phyloP scores from a whole-genome alignment of 2,797 vertebrate genomes.

The Neosilurus hyrtlii region DNA sequence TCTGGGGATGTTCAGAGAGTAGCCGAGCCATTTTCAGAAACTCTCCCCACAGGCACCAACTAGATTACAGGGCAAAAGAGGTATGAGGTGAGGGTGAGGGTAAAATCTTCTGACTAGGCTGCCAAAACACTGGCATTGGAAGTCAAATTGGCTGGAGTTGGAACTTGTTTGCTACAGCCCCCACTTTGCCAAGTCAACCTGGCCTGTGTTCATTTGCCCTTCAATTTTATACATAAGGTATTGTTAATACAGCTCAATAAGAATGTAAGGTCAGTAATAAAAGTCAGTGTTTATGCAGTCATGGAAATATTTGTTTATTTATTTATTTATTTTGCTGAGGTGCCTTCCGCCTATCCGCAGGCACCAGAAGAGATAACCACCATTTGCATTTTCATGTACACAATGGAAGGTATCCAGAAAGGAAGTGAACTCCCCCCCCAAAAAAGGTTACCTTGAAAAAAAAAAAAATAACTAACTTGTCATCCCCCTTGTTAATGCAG shows the following conservation, averaged over 20 bases:
- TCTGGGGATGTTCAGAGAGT: slow-evolving; percentile 39
- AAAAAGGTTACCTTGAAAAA: not conserved
- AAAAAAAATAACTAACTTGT: slow-evolving; percentile 9
- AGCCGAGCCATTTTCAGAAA: slow-evolving; percentile 51
- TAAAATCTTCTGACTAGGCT: slow-evolving; percentile 42
- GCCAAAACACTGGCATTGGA: slow-evolving; percentile 49
- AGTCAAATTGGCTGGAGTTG: slow-evolving; percentile 26
- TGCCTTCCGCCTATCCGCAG: slow-evolving; percentile 33
- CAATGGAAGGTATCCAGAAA: slow-evolving; percentile 7
- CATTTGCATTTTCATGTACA: slow-evolving; percentile 32
- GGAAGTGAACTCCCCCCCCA: slow-evolving; percentile 1
- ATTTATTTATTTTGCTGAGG: slow-evolving; percentile 50
- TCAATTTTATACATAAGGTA: slow-evolving; percentile 24
- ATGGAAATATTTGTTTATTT: not conserved
- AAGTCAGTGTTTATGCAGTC: slow-evolving; percentile 37
- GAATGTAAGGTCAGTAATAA: slow-evolving; percentile 42
- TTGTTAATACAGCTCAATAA: slow-evolving; percentile 34
- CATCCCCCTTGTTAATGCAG: slow-evolving; percentile 11
- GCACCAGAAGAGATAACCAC: slow-evolving; percentile 35
- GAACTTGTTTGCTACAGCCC: slow-evolving; percentile 21
- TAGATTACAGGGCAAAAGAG: slow-evolving; percentile 50
- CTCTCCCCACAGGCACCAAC: slow-evolving; percentile 46
- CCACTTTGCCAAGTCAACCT: slow-evolving; percentile 36
- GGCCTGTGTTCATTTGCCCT: slow-evolving; percentile 38
- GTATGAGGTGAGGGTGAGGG: slow-evolving; percentile 48